These are phyloP conservation scores for Sialia sialis DNA, from an alignment of 2,113 vertebrate species.

Conservation along the genomic window DNA sequence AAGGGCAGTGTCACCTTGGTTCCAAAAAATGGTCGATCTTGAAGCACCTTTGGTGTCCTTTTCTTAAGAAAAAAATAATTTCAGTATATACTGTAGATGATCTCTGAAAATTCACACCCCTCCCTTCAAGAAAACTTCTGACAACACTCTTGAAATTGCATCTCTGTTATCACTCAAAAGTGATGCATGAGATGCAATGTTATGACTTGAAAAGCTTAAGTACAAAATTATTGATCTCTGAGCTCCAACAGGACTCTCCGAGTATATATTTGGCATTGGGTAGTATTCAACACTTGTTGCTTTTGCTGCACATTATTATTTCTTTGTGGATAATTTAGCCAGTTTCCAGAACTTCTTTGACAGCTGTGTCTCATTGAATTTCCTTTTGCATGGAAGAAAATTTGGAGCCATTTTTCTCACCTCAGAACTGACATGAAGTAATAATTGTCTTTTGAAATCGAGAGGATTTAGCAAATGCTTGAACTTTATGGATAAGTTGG, in stretches of 20 bases:
- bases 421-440: background rate
- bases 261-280: background rate
- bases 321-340: background rate
- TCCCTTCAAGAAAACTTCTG: background rate
- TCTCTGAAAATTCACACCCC: background rate
- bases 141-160: background rate
- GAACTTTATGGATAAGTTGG: background rate
- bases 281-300: background rate
- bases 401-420: too few species aligned
- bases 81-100: background rate
- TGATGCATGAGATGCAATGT: background rate
- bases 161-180: background rate
- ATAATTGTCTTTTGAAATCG: background rate
- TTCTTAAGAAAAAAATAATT: background rate
- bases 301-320: background rate
- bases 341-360: background rate
- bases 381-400: background rate
- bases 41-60: background rate
- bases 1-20: background rate
- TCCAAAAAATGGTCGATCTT: background rate
- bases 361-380: rapidly evolving
- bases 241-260: background rate
- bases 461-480: background rate
- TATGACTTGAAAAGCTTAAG: background rate
- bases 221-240: background rate